Evolutionary conservation across 2,888 invertebrate genomes (phyloP), one percentile per base, ranked within the genome.

Genomic region (Tetranychus piercei): DNA sequence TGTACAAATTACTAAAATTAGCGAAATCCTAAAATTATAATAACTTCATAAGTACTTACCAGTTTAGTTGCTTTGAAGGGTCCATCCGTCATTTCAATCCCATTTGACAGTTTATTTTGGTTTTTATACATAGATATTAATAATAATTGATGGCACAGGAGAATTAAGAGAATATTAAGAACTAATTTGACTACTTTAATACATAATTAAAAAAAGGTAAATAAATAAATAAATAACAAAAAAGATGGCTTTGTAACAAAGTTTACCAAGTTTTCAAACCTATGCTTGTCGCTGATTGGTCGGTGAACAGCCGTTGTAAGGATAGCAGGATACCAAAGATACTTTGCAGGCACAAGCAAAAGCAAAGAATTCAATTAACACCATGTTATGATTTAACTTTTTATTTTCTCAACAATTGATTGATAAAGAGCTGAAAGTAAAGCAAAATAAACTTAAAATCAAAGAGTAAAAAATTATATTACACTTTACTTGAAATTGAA

Each of bases 31-130:
- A 34, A 34, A 23, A 23, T 23, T 23, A 69, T 22, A 23, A 11
- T 20, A 20, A 69, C 20, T 11, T 6, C 20, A 69, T n/a, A 22
- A 18, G 20, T 20, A 69, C 69, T 69, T 69, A 69, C 69, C 34
- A 69, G 20, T 23, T 23, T 20, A 23, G 69, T 69, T n/a, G 69
- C 69, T 69, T 69, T 20, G 20, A 69, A 69, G 18, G 69, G 69
- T 11, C 69, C 69, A 69, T 69, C 69, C 20, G 55, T 55, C 55
- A 55, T 55, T 15, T 55, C 55, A 55, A 15, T 55, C 11, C 55
- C 55, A 15, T 15, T 55, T 55, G 9, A 15, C 55, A 15, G 55
- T 55, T 15, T 15, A 9, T 55, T 55, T 15, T 55, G 55, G 15
- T 2, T 15, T 15, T 55, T 15, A 55, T 55, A 15, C 55, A 55